These are phyloP conservation scores for Shinisaurus crocodilurus DNA, from an alignment of 2,113 vertebrate genomes.

Conservation along the genomic window DNA sequence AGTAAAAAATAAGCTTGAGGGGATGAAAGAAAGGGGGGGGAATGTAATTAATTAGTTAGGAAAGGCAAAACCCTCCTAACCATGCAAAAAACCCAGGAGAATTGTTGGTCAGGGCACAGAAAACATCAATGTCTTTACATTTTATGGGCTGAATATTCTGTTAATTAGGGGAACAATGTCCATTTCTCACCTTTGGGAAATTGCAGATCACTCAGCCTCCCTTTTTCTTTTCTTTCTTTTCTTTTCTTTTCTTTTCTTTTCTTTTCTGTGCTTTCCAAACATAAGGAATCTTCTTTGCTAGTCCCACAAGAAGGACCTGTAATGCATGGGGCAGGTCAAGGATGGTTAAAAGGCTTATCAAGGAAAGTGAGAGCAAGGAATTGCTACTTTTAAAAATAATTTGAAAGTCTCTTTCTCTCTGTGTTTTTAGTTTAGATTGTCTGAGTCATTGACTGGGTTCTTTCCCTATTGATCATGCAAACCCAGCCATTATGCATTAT, in stretches of 20 bases:
- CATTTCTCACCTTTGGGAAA: constrained; percentile 35
- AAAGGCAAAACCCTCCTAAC: constrained; percentile 49
- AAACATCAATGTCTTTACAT: constrained; percentile 56
- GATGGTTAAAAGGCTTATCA: constrained; percentile 34
- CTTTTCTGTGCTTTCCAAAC: constrained; percentile 43
- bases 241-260: constrained; percentile 31
- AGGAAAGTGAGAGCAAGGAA: constrained; percentile 24
- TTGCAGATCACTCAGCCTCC: constrained; percentile 39
- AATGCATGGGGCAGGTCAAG: constrained; percentile 28
- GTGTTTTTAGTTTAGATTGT: background rate
- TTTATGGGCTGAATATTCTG: constrained; percentile 28
- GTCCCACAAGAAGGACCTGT: constrained; percentile 13
- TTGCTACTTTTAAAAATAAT: background rate
- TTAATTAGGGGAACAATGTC: constrained; percentile 60
- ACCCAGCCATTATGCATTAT: background rate
- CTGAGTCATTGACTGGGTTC: background rate
- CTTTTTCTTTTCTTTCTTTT: constrained; percentile 25
- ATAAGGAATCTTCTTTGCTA: background rate
- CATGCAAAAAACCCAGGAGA: constrained; percentile 25
- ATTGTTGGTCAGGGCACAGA: constrained; percentile 43
- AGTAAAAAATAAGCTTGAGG: constrained; percentile 43
- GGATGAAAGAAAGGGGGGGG: background rate
- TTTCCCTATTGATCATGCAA: too few species aligned
- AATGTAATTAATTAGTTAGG: constrained; percentile 65
- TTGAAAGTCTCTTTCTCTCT: background rate